phyloP scores from a whole-genome alignment of 2,113 vertebrate genomes.

The Zosterops pallidus region DNA sequence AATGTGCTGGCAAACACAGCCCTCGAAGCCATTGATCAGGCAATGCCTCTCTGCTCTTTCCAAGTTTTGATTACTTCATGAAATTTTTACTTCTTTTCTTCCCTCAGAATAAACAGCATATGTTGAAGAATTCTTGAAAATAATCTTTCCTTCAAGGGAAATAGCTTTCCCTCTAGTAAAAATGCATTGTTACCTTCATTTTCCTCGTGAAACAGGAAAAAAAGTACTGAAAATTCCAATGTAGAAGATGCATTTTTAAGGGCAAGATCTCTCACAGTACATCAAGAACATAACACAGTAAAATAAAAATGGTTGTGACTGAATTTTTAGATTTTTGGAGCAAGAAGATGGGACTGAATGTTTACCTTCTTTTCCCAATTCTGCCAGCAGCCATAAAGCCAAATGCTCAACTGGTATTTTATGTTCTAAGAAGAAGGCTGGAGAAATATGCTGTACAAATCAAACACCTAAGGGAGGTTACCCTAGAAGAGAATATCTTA shows the following conservation, averaged over 20 bases:
- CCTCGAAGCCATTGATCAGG: accelerated
- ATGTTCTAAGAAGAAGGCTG: not conserved
- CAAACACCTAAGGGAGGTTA: not conserved
- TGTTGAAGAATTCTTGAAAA: not conserved
- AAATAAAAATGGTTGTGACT: not conserved
- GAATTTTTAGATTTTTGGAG: not conserved
- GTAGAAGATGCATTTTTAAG: not conserved
- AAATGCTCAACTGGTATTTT: not conserved
- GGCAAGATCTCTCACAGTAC: not conserved
- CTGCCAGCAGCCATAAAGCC: not conserved
- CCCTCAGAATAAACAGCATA: not conserved
- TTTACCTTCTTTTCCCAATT: not conserved
- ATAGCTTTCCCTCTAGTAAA: not conserved
- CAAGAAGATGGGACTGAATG: not conserved
- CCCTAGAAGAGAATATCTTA: not conserved
- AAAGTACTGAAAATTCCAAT: not conserved
- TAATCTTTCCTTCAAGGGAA: not conserved
- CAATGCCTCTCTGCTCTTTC: not conserved
- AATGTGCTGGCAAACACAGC: not conserved
- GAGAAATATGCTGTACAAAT: not conserved
- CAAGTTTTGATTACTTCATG: not conserved
- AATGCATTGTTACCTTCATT: not conserved
- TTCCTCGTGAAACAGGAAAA: not conserved
- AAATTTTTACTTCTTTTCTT: constrained; percentile 11
- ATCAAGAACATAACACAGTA: not conserved